A percentile compares a stretch with the other conserved stretches of the same genome.
Evolutionary conservation across 1,140 invertebrate genomes (phyloP).

Genomic region (Saccostrea cuccullata): DNA sequence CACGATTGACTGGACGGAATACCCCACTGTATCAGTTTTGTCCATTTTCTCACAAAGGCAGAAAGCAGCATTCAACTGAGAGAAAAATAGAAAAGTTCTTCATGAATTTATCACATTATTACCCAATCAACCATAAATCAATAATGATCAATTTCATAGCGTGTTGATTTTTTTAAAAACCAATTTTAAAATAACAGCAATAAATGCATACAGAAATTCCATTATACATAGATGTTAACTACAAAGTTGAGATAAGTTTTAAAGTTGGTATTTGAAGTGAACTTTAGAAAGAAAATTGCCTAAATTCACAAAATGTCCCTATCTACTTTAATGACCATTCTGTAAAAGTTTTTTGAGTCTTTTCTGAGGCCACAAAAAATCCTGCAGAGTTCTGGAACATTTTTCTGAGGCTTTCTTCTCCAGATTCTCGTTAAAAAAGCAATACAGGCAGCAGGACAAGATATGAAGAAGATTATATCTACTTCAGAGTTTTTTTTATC

Average conservation of each 20-base stretch:
- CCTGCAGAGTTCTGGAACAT: conserved; percentile 2
- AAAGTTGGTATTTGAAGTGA: no score
- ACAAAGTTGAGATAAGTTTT: no score
- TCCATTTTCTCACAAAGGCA: background rate
- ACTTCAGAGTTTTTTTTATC: background rate
- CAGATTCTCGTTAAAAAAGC: conserved; percentile 6
- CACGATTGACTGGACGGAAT: no score
- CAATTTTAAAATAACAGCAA: no score
- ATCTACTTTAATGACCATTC: conserved; percentile 16
- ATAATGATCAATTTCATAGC: no score
- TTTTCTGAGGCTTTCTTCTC: background rate
- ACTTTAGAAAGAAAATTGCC: no score
- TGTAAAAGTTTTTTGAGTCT: background rate
- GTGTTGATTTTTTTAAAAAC: no score
- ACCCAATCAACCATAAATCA: no score
- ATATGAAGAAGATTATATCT: background rate
- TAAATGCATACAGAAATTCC: no score
- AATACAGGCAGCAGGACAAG: background rate
- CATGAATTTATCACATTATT: no score
- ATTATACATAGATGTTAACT: no score
- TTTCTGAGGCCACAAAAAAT: conserved; percentile 29
- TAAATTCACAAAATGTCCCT: no score
- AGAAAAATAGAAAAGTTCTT: background rate
- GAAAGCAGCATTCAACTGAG: background rate
- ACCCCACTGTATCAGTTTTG: background rate